A percentile compares a stretch with the other conserved stretches of the same genome.
Evolutionary conservation across 2,113 vertebrate genomes (phyloP).

Genomic region (Pelecanoides urinatrix): DNA sequence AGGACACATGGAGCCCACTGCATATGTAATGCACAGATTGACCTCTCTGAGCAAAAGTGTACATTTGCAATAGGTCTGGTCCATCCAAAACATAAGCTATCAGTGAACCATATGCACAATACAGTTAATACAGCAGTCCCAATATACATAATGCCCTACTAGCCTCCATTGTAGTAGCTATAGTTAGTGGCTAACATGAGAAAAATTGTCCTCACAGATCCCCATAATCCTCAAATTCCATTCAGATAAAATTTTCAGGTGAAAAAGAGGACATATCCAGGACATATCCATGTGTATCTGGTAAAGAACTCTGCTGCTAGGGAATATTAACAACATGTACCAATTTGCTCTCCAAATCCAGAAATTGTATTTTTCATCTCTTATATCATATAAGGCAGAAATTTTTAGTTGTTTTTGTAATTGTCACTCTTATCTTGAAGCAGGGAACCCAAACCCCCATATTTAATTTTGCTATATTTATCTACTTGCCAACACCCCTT

Average conservation of each 20-base stretch:
- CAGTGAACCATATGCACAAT: not conserved
- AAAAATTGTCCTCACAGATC: not conserved
- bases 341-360: not conserved
- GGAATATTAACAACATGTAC: not conserved
- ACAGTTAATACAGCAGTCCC: not conserved
- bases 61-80: not conserved
- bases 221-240: not conserved
- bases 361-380: not conserved
- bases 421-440: not conserved
- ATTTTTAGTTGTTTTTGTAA: not conserved
- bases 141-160: not conserved
- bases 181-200: not conserved
- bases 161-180: not conserved
- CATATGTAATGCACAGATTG: not conserved
- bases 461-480: not conserved
- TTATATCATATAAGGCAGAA: not conserved
- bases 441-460: not conserved
- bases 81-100: not conserved
- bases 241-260: not conserved
- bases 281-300: not conserved
- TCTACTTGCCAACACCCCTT: not conserved
- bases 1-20: not conserved
- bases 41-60: not conserved
- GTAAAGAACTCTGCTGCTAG: not conserved
- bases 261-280: not conserved